Evolutionary conservation across 2,113 vertebrate genomes (phyloP).

Genomic region (Psammodynastes pulverulentus): DNA sequence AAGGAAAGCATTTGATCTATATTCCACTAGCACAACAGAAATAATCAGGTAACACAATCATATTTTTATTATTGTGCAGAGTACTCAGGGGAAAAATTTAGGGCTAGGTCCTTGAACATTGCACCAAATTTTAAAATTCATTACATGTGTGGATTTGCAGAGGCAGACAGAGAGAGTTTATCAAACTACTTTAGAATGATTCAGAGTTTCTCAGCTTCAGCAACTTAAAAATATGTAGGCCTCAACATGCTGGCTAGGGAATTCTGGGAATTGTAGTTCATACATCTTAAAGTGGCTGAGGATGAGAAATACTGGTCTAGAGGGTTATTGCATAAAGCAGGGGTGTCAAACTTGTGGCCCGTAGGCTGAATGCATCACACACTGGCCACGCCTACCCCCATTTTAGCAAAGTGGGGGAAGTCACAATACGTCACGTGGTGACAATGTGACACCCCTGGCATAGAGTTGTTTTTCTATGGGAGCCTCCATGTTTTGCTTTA

Average conservation of each 20-base stretch:
- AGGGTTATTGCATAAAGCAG: background rate
- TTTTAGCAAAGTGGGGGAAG: too few relatives aligned
- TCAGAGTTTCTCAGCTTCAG: background rate
- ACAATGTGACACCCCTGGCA: too few relatives aligned
- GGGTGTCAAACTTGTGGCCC: too few relatives aligned
- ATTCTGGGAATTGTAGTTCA: background rate
- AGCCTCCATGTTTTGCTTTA: background rate
- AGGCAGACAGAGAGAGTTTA: background rate
- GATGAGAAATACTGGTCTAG: background rate
- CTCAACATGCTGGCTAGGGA: background rate
- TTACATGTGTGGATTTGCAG: background rate
- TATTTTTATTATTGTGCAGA: background rate
- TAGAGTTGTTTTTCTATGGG: background rate
- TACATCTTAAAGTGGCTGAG: background rate
- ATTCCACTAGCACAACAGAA: background rate
- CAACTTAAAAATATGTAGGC: background rate
- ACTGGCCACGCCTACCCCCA: too few relatives aligned
- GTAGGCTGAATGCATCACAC: too few relatives aligned
- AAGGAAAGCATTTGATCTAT: background rate
- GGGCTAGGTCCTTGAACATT: background rate
- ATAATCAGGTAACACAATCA: background rate
- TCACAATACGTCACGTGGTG: too few relatives aligned
- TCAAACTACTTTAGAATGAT: background rate
- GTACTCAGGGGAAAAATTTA: background rate
- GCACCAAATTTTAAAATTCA: background rate